Percentiles rank a stretch among this genome's conserved stretches.
Evolutionary conservation across 2,113 vertebrate species (phyloP).

Genomic region (Psilopogon haemacephalus): DNA sequence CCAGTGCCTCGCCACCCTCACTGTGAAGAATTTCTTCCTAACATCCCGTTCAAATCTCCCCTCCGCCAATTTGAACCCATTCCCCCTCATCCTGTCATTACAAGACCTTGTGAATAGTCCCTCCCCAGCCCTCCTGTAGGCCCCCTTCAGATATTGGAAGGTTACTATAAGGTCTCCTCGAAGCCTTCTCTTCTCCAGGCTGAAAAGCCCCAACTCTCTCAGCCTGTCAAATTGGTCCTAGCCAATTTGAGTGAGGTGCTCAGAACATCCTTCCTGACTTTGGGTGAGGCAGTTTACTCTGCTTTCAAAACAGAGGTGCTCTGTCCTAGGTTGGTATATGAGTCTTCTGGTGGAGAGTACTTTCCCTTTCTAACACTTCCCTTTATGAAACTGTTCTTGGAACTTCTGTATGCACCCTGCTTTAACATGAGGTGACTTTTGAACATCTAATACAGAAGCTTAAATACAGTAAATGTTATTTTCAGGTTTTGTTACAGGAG

Average conservation of each 20-base stretch:
- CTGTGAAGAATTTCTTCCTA: no score
- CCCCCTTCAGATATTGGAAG: no score
- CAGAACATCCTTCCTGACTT: background rate
- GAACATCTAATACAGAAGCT: background rate
- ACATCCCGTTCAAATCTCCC: no score
- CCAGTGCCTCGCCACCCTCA: no score
- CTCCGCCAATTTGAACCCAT: no score
- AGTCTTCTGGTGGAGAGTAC: background rate
- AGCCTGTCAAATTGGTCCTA: no score
- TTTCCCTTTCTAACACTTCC: background rate
- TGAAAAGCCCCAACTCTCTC: no score
- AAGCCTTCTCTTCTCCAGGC: no score
- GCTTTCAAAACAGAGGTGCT: background rate
- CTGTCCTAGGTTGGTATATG: background rate
- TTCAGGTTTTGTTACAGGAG: background rate
- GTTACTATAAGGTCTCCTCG: no score
- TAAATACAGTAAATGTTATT: background rate
- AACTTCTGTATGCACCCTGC: background rate
- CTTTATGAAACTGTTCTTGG: background rate
- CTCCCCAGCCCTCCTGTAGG: no score
- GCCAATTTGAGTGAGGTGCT: rapidly evolving
- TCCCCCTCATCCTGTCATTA: no score
- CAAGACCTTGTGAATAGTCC: no score
- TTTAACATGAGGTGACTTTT: background rate
- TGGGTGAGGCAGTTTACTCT: background rate